These are phyloP conservation scores for Pocota personata DNA, from an alignment of 2,888 invertebrate genomes.

Conservation along the genomic window DNA sequence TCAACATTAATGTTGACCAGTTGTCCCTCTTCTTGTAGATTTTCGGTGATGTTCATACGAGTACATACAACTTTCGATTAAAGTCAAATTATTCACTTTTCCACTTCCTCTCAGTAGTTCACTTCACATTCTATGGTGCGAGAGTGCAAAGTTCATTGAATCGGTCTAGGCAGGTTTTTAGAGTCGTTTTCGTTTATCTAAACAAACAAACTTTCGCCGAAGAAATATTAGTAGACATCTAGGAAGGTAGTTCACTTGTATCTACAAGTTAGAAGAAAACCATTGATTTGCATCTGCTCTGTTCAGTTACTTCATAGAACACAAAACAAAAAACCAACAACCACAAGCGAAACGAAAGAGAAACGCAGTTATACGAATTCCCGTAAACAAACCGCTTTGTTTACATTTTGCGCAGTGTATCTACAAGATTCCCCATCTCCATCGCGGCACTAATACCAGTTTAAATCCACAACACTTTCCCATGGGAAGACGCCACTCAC, in stretches of 20 bases:
- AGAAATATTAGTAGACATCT: neutral
- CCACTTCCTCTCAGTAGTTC: neutral
- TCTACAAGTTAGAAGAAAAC: neutral
- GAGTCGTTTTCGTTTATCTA: neutral
- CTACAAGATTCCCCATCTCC: neutral
- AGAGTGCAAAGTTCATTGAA: neutral
- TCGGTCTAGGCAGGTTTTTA: neutral
- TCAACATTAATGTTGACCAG: neutral
- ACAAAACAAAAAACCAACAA: neutral
- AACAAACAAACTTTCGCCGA: neutral
- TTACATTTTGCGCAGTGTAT: slow-evolving; percentile 37
- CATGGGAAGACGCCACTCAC: neutral
- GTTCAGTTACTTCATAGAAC: slow-evolving; percentile 2
- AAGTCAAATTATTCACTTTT: neutral
- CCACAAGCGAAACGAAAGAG: slow-evolving; percentile 34
- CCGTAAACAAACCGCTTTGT: slow-evolving; percentile 50
- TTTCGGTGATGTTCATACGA: slow-evolving; percentile 12
- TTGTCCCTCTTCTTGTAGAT: neutral
- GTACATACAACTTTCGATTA: slow-evolving; percentile 28
- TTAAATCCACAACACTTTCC: neutral
- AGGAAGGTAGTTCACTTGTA: neutral
- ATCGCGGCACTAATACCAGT: neutral
- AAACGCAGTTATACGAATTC: slow-evolving; percentile 33
- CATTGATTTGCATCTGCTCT: no score
- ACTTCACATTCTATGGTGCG: neutral